Base-by-base conservation (phyloP, 2,113 vertebrate genomes). In the Sardina pilchardus region DNA sequence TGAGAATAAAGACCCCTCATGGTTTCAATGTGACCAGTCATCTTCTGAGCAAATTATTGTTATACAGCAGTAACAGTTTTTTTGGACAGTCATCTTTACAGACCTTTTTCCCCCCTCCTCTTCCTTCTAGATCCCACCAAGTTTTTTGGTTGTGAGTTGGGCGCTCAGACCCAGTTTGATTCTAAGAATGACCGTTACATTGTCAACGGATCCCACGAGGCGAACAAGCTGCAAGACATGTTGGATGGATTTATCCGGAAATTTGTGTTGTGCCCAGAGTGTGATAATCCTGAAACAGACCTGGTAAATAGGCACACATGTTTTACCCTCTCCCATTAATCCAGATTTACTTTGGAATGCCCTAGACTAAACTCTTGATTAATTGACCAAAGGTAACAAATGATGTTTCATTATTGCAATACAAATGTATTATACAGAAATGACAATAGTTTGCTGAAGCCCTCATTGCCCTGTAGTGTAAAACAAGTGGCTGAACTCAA, bases 161-260 rank as follows among this genome's bases (percentile, higher is more conserved):
- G 98, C 93, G 98, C 98, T 94, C 98, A 99, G 96, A 99, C 98
- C 96, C 98, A 99, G 97, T 99, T 99, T 96, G 98, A 99, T 97
- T 93, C 96, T 94, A 99, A 99, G 97, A 99, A 99, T 94, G 98
- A 99, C 96, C 98, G 98, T 95, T 99, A 96, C 97, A 99, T 99
- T 96, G 98, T 99, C 97, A 99, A 99, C 93, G 98, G 98, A 95
- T 99, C 98, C 96, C 98, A 99, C 92, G 98, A 99, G 97, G 98
- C 98, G 94, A 99, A 99, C 96, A 99, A 99, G 96, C 95, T 99
- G 96, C 98, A 99, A 96, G 98, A 99, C 96, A 99, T 99, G 98
- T 96, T 99, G 93, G 98, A 99, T 96, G 98, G 97, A 95, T 99
- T 99, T 96, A 98, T 99, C 97, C 96, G 97, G 96, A 99, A 98